phyloP scores from a whole-genome alignment of 2,888 invertebrate genomes.

The Apoda limacodes region DNA sequence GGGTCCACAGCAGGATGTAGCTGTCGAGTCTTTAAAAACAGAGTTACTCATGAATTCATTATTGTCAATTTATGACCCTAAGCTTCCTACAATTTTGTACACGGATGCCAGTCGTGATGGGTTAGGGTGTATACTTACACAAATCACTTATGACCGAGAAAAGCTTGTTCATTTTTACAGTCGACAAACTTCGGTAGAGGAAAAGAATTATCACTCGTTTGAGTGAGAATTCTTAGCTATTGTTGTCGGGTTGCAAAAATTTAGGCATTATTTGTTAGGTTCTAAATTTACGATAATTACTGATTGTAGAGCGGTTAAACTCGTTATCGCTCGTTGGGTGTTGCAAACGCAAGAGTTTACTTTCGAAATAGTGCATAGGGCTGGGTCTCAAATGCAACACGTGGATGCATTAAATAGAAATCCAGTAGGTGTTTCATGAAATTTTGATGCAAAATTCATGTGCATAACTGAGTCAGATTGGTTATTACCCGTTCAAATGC shows the following conservation, averaged over 20 bases:
- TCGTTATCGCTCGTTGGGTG: constrained; percentile 28
- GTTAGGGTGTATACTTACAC: constrained; percentile 7
- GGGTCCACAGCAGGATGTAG: not conserved
- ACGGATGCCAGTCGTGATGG: constrained; percentile 13
- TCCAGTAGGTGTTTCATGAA: constrained; percentile 6
- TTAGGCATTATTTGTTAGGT: constrained; percentile 9
- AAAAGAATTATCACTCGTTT: constrained; percentile 9
- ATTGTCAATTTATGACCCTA: constrained; percentile 1
- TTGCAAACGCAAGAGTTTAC: constrained; percentile 25
- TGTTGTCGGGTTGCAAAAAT: constrained; percentile 10
- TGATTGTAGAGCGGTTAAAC: constrained; percentile 11
- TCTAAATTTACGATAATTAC: constrained; percentile 10
- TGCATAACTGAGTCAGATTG: constrained; percentile 16
- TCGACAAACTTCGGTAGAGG: constrained; percentile 5
- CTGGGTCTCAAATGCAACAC: constrained; percentile 14
- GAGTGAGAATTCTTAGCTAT: constrained; percentile 8
- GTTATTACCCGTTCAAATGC: constrained; percentile 16
- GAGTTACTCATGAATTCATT: not conserved
- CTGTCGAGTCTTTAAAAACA: constrained; percentile 2
- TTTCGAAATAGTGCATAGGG: constrained; percentile 23
- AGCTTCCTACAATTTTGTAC: constrained; percentile 6
- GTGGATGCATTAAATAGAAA: constrained; percentile 18
- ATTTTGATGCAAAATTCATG: constrained; percentile 5
- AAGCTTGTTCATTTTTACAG: constrained; percentile 5
- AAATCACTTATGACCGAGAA: constrained; percentile 3